Evolutionary conservation across 2,888 invertebrate species (phyloP), one percentile per base, ranked within the genome.

Genomic region (Leucoma salicis): DNA sequence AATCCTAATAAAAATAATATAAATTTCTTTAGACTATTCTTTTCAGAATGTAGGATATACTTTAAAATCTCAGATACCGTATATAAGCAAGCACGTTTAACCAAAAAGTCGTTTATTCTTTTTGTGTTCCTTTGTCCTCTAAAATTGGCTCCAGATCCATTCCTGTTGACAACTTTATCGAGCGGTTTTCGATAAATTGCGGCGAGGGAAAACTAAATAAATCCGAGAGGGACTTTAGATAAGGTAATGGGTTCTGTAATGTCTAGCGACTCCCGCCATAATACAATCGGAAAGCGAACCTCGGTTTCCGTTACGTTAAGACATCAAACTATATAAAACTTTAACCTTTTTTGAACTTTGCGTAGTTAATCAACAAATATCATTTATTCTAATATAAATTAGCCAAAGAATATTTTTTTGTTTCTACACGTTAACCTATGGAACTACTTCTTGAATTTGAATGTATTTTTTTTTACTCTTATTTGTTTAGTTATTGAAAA

Each of bases 121-220:
- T 84, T 78, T 76, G 64, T 67, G 63, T 66, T 71, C 59, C 71
- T 73, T 70, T 79, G 74, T 78, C 68, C 71, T 80, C 80, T 84
- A 79, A 85, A 87, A 87, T 86, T 87, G 87, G 83, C 83, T 81
- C 73, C 74, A 80, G 85, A 87, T 85, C 84, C 83, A 82, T 87
- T 88, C 77, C 80, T 86, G 87, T 88, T 89, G 88, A 88, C 87
- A 88, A 88, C 82, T 86, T 88, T 88, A 89, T 89, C 89, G 87
- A 88, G 78, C 83, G 86, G 81, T 85, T 86, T 87, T 85, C 89
- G 87, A 88, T 88, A 88, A 88, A 87, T 87, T 85, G 87, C 85
- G 85, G 85, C 82, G 80, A 83, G 84, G 86, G 86, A 87, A 88
- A 86, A 87, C 87, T 88, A 88, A 88, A 88, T 89, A 87, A 89